Percentiles rank a stretch among this genome's conserved stretches.
Evolutionary conservation across 1,140 invertebrate genomes (phyloP).

Genomic region (Drosophila kepulauana): DNA sequence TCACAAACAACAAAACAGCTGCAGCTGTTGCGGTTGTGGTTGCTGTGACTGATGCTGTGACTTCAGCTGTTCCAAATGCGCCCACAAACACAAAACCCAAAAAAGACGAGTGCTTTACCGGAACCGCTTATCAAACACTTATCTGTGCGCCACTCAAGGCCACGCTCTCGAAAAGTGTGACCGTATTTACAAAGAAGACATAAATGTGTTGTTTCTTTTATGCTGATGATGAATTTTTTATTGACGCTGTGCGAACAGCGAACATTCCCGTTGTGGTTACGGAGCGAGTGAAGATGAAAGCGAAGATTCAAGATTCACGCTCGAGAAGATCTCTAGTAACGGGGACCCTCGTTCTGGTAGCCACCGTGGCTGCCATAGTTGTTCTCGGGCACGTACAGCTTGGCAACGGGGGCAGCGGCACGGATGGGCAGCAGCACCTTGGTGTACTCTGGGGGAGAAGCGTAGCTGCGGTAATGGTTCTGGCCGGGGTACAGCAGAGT

Average conservation of each 20-base stretch:
- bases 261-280: not conserved
- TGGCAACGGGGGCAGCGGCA: conserved; percentile 65
- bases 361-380: conserved; percentile 48
- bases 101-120: conserved; percentile 24
- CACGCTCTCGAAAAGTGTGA: not conserved
- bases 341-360: conserved; percentile 33
- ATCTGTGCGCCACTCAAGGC: not conserved
- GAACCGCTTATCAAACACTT: conserved; percentile 44
- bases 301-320: too few species aligned
- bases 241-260: conserved; percentile 34
- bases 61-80: not conserved
- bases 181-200: conserved; percentile 19
- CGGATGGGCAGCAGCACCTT: conserved; percentile 71
- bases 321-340: conserved; percentile 28
- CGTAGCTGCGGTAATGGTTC: conserved; percentile 66
- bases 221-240: conserved; percentile 25
- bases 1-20: conserved; percentile 23
- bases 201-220: conserved; percentile 6
- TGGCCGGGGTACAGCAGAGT: conserved; percentile 70
- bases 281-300: not conserved
- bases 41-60: conserved; percentile 20
- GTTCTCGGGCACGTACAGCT: conserved; percentile 70
- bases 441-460: conserved; percentile 68
- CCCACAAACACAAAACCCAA: conserved; percentile 16
- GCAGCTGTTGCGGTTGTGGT: conserved; percentile 34